phyloP scores from a whole-genome alignment of 2,797 vertebrate genomes.

The Podargus strigoides region DNA sequence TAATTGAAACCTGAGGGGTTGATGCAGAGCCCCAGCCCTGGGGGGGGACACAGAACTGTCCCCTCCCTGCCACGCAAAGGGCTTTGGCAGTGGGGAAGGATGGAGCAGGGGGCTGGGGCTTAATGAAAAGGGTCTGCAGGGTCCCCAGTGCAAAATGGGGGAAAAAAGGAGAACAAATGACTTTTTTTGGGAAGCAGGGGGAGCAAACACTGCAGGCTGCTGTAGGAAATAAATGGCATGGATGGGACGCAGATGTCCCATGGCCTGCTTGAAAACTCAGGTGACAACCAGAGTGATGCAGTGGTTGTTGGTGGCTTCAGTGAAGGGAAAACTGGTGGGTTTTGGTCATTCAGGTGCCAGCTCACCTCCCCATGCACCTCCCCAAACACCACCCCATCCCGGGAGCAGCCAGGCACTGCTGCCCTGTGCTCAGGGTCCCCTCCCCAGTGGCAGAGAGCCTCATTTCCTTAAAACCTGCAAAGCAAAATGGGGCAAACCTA shows the following conservation, averaged over 20 bases:
- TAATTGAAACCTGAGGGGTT: not conserved
- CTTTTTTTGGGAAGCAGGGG: not conserved
- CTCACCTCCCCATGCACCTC: not conserved
- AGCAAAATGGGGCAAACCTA: not conserved
- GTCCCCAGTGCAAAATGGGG: not conserved
- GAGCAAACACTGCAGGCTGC: not conserved
- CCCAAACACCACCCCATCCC: not conserved
- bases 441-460: not conserved
- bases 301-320: not conserved
- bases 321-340: not conserved
- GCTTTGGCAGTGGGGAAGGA: not conserved
- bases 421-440: not conserved
- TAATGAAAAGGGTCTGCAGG: not conserved
- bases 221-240: not conserved
- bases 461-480: not conserved
- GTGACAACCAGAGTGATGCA: fast-evolving
- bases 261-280: not conserved
- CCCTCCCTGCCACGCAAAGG: not conserved
- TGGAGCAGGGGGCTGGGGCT: not conserved
- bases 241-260: not conserved
- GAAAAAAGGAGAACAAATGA: not conserved
- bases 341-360: not conserved
- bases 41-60: fast-evolving
- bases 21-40: not conserved
- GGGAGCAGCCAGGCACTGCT: fast-evolving